Evolutionary conservation across 2,113 vertebrate genomes (phyloP).

Genomic region (Laticauda laticaudata): DNA sequence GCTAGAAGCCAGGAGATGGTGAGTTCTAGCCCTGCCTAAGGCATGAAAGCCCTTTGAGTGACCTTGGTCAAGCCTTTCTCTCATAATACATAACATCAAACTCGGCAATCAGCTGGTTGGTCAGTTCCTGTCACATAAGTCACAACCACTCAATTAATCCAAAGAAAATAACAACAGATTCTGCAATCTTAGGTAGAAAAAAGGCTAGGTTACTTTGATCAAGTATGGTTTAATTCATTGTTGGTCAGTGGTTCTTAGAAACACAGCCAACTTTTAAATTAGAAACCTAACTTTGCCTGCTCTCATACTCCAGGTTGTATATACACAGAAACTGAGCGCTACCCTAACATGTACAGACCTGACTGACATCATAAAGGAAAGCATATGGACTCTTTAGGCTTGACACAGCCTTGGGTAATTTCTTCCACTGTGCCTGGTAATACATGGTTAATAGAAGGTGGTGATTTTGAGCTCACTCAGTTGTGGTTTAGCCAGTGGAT

Average conservation of each 20-base stretch:
- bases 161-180: not conserved
- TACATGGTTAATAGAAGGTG: not conserved
- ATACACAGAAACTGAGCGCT: not conserved
- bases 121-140: too few relatives aligned
- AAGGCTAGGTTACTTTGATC: not conserved
- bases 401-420: not conserved
- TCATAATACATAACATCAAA: too few relatives aligned
- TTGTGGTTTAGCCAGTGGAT: not conserved
- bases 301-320: not conserved
- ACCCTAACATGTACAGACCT: not conserved
- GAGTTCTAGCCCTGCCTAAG: too few relatives aligned
- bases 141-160: not conserved
- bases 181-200: not conserved
- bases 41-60: too few relatives aligned
- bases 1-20: too few relatives aligned
- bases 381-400: not conserved
- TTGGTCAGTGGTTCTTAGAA: not conserved
- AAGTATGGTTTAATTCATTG: not conserved
- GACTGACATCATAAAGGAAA: not conserved
- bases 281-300: not conserved
- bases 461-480: not conserved
- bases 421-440: not conserved
- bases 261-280: not conserved
- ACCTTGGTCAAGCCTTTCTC: too few relatives aligned
- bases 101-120: too few relatives aligned